Evolutionary conservation across 2,113 vertebrate species (phyloP), one percentile per base, ranked within the genome.

Genomic region (Channa argus): DNA sequence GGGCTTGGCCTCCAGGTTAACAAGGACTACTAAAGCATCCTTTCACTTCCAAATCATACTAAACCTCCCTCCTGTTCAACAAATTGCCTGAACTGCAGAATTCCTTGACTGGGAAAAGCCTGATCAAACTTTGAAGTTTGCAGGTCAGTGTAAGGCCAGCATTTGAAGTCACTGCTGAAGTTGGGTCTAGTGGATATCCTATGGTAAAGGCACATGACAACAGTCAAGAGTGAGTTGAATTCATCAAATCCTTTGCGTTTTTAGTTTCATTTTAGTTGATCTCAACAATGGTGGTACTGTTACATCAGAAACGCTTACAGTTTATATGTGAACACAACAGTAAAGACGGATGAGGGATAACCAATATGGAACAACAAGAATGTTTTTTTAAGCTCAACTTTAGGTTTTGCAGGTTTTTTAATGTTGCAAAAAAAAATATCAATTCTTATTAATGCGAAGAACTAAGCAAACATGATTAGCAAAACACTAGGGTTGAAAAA

Each of bases 71-170:
- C 86, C 91, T 89, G 90, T 94, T 92, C 74, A 90, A 93, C 92
- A 92, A 92, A 93, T 92, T 90, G 90, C 83, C 74, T 86, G 79
- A 90, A 88, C 81, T 87, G 88, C 79, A 84, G 83, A 86, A 84
- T 86, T 89, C 71, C 89, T 86, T 88, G 91, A 93, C 89, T 90
- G 82, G 84, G 71, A 79, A 91, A 92, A 74, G 74, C 82, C 89
- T 84, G 86, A 88, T 92, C 84, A 79, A 69, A 85, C 93, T 94
- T 93, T 95, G 92, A 94, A 92, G 92, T 93, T 60, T 83, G 59
- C 82, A 89, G 91, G 93, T 93, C 94, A 95, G 86, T 86, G 63
- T 77, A 74, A 85, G 93, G 91, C 84, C 82, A 92, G 77, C 69
- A 85, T 89, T 86, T 89, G 81, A 92, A 91, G 84, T 87, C 88